Conservation (phyloP, 2,888 invertebrate species). For the Agrotis clavis region DNA sequence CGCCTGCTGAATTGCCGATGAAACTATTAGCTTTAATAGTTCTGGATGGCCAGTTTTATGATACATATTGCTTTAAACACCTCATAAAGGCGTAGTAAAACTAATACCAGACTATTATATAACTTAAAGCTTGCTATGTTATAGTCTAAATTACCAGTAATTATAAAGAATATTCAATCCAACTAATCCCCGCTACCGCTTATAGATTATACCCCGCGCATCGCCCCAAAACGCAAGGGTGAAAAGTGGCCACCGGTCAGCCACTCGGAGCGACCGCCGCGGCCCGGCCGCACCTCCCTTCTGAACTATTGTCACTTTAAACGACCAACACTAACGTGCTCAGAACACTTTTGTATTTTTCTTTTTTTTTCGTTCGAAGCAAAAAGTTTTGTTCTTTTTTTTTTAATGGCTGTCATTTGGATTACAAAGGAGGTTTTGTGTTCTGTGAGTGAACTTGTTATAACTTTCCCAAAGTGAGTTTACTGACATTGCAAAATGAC, state of each 20-base stretch:
- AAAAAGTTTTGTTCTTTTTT: constrained; percentile 10
- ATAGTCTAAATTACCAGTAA: too few relatives aligned
- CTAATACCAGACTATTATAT: too few relatives aligned
- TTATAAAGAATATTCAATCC: not conserved
- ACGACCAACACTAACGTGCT: constrained; percentile 26
- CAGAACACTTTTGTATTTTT: constrained; percentile 26
- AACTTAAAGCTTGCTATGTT: too few relatives aligned
- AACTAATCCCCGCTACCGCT: constrained; percentile 25
- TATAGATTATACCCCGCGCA: not conserved
- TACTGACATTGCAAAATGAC: constrained; percentile 11
- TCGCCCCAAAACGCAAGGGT: constrained; percentile 62
- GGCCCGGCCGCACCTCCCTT: constrained; percentile 52
- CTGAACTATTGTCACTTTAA: constrained; percentile 29
- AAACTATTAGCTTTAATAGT: too few relatives aligned
- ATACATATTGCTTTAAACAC: too few relatives aligned
- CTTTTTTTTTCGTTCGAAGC: constrained; percentile 17
- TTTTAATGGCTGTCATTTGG: not conserved
- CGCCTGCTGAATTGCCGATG: too few relatives aligned
- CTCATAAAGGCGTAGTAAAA: too few relatives aligned
- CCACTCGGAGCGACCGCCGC: constrained; percentile 59
- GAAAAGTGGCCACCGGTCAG: constrained; percentile 59
- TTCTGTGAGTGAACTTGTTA: constrained; percentile 15
- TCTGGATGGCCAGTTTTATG: too few relatives aligned
- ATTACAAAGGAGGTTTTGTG: constrained; percentile 1
- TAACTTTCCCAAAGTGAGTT: constrained; percentile 29